Conservation (phyloP, 2,888 invertebrate species). For the Calephelis perditalis region DNA sequence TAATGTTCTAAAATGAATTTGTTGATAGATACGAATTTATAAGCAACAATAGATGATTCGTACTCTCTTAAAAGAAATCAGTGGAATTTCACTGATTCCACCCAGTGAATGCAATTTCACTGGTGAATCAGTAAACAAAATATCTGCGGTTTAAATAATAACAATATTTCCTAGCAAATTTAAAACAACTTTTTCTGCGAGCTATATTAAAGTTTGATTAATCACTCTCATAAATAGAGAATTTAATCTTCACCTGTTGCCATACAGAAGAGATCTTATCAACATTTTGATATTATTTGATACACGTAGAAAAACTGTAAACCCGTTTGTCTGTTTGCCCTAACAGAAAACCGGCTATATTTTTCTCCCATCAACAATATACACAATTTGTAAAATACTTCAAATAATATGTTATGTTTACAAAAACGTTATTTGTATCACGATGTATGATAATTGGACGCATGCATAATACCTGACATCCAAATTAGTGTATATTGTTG, state of each 20-base stretch:
- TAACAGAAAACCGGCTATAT: no score
- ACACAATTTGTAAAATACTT: conserved; percentile 5
- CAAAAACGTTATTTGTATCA: conserved; percentile 6
- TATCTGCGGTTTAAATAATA: conserved; percentile 2
- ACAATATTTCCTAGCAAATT: conserved; percentile 6
- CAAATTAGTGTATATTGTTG: not conserved
- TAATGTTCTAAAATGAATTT: no score
- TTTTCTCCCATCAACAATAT: not conserved
- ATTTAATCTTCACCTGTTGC: not conserved
- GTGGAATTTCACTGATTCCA: no score
- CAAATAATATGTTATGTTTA: conserved; percentile 4
- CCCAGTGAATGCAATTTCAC: no score
- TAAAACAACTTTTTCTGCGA: conserved; percentile 10
- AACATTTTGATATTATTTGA: no score
- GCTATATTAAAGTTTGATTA: conserved; percentile 8
- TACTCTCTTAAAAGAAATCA: not conserved
- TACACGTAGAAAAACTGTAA: no score
- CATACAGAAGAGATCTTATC: not conserved
- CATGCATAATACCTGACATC: conserved; percentile 9
- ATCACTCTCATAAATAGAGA: not conserved
- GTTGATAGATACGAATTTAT: no score
- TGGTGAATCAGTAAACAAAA: no score
- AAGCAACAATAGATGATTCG: no score
- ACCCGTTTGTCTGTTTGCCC: no score
- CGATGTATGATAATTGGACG: conserved; percentile 6